Percentiles rank a stretch among this genome's conserved stretches.
Conservation (phyloP, 1,140 invertebrate species). For the Eubasilissa regina region DNA sequence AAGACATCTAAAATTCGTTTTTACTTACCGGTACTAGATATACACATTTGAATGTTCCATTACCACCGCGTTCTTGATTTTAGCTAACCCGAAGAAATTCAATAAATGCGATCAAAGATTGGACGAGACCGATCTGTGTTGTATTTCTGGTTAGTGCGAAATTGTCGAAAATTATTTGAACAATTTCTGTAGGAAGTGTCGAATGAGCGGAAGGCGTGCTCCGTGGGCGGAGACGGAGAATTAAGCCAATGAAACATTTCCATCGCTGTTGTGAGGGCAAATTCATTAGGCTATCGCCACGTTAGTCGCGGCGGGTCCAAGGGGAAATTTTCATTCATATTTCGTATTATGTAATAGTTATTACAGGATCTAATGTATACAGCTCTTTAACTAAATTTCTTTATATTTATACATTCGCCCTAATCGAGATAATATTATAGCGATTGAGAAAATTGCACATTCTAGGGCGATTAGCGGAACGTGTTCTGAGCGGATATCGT, state of each 20-base stretch:
- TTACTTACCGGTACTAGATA: no score
- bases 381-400: no score
- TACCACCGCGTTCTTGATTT: no score
- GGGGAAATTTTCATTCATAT: background rate
- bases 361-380: no score
- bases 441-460: no score
- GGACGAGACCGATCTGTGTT: background rate
- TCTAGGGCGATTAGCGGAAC: no score
- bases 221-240: slow-evolving; percentile 26
- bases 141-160: background rate
- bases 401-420: no score
- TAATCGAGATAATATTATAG: no score
- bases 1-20: no score
- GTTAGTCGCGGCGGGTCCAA: background rate
- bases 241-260: slow-evolving; percentile 36
- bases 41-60: no score
- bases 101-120: background rate
- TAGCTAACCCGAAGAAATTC: background rate
- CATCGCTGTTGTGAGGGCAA: slow-evolving; percentile 22
- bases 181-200: slow-evolving; percentile 33
- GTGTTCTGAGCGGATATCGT: no score
- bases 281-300: slow-evolving; percentile 25
- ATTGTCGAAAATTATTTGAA: slow-evolving; percentile 11
- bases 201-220: slow-evolving; percentile 23
- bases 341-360: no score